phyloP scores from a whole-genome alignment of 2,113 vertebrate genomes.

The Callionymus lyra region DNA sequence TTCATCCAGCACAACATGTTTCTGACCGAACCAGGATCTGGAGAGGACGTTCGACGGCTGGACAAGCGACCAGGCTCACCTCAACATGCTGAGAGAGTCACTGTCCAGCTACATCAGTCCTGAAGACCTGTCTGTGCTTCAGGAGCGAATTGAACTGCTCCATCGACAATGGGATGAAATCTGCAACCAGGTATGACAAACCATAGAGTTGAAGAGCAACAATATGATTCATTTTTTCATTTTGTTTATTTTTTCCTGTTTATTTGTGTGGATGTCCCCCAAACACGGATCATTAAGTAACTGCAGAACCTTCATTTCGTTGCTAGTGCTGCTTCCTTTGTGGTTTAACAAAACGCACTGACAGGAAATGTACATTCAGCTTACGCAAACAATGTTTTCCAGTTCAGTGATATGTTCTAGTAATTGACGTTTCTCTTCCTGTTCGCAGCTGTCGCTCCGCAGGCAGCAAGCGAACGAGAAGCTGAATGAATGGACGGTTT shows the following conservation, averaged over 20 bases:
- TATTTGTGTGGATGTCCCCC: too few species aligned
- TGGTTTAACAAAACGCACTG: conserved; percentile 6
- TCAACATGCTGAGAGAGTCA: conserved; percentile 73
- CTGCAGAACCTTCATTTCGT: conserved; percentile 32
- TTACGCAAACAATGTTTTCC: conserved; percentile 20
- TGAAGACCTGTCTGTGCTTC: conserved; percentile 85
- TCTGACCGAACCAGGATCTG: conserved; percentile 66
- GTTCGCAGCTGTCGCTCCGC: conserved; percentile 77
- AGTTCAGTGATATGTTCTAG: background rate
- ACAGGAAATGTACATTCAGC: conserved; percentile 51
- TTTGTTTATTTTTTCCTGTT: too few species aligned
- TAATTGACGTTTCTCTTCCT: background rate
- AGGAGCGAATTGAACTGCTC: conserved; percentile 85
- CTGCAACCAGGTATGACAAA: conserved; percentile 77
- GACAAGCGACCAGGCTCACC: conserved; percentile 80
- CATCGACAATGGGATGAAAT: conserved; percentile 94
- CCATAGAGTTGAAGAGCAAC: background rate
- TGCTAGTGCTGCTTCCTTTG: conserved; percentile 47
- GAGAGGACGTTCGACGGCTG: conserved; percentile 82
- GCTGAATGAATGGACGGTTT: conserved; percentile 89
- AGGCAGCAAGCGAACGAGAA: conserved; percentile 81
- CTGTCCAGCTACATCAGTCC: conserved; percentile 73
- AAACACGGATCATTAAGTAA: too few species aligned
- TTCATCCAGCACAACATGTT: too few species aligned
- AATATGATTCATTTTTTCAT: too few species aligned